Base-by-base conservation (phyloP, 2,888 invertebrate genomes). In the Bombylius discolor region DNA sequence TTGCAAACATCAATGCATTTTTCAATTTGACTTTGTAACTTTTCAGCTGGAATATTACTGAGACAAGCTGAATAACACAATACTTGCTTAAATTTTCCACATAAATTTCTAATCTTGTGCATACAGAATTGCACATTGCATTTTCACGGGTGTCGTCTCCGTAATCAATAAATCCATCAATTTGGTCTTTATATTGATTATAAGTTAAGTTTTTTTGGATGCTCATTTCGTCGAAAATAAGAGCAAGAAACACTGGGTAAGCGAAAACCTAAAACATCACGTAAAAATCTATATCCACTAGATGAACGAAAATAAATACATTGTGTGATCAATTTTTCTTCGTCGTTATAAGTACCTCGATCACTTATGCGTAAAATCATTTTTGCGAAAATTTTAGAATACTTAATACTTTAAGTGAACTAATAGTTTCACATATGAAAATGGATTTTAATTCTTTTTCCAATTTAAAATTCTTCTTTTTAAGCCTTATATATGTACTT, bases 91-190 rank as follows among this genome's bases (percentile, higher is more conserved):
- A 51, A 51, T 11, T 42, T 55, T 42, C 51, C 55, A n/a, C 49
- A 55, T 34, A 54, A 8, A 52, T 49, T 56, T 5, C 56, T 45
- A 42, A 56, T 14, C 47, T 53, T 12, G 53, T 50, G 7, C 56
- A 53, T 5, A 13, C 36, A 8, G 50, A 56, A 12, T 46, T 52
- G 42, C 36, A 46, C 9, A 44, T 49, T 14, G n/a, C 2, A 23
- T 52, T 47, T 3, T 11, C 49, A 12, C 52, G 49, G 46, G 50
- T n/a, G 36, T 46, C 46, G 13, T n/a, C 39, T 1, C 56, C 53
- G 31, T 56, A 56, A 42, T 53, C 50, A 39, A 56, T 46, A 56
- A 52, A 56, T 14, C 56, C 52, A 36, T 52, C 52, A 14, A 52
- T 56, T 45, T 23, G 5, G 45, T 52, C 56, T 31, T 56, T 52